A percentile compares a stretch with the other conserved stretches of the same genome.
phyloP scores from a whole-genome alignment of 23 tunicate species.

The Clavelina lepadiformis region DNA sequence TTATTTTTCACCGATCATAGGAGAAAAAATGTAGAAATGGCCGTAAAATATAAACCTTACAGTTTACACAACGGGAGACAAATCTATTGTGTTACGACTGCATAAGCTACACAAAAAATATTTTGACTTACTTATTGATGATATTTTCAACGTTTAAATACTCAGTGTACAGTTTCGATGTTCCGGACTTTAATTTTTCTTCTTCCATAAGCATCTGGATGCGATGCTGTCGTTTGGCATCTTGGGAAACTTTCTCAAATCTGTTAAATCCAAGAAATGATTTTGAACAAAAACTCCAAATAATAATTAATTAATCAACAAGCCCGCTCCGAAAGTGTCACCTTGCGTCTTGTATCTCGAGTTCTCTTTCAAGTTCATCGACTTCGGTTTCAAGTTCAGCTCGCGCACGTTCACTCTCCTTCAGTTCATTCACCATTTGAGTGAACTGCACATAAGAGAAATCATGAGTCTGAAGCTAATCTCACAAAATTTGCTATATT shows the following conservation, averaged over 20 bases:
- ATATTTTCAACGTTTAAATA: neutral
- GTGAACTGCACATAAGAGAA: neutral
- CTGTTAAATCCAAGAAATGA: neutral
- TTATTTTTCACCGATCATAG: no score
- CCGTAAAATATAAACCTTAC: no score
- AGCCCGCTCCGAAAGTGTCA: no score
- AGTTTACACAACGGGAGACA: no score
- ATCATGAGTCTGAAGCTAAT: no score
- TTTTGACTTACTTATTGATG: neutral
- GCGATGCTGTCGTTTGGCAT: neutral
- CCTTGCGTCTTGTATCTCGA: neutral
- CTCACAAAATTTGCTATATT: no score
- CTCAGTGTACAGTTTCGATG: neutral
- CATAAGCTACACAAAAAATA: no score
- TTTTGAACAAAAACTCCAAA: no score
- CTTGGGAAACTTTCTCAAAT: neutral
- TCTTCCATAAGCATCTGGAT: conserved; percentile 3
- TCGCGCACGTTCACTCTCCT: neutral
- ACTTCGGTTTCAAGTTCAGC: conserved; percentile 1
- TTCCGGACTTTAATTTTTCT: conserved; percentile 2
- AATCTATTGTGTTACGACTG: no score
- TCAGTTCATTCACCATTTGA: neutral
- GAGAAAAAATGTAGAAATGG: no score
- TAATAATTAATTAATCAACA: no score
- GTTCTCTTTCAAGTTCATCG: conserved; percentile 5